These are phyloP conservation scores for Drosophila rellima DNA, from an alignment of 2,888 invertebrate genomes.

Conservation along the genomic window DNA sequence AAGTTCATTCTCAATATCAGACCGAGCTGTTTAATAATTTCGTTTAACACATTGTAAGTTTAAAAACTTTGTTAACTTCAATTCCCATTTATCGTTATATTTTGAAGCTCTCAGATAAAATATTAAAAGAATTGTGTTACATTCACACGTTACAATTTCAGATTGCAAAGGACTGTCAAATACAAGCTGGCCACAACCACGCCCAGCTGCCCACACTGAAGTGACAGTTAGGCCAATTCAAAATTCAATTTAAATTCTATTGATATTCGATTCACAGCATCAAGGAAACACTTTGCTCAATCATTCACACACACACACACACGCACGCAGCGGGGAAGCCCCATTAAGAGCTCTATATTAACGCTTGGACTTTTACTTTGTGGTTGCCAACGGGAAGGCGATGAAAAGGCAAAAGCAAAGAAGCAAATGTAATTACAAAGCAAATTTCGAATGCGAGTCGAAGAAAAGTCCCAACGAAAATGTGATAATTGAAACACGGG, in stretches of 20 bases:
- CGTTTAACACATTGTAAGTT: too few relatives aligned
- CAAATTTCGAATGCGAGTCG: constrained; percentile 26
- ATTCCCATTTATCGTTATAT: too few relatives aligned
- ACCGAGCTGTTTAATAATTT: too few relatives aligned
- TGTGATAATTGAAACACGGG: constrained; percentile 74
- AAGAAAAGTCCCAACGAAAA: constrained; percentile 40
- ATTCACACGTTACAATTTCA: constrained; percentile 7
- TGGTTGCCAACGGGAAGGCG: constrained; percentile 51
- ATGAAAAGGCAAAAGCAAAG: constrained; percentile 46
- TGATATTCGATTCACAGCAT: constrained; percentile 59
- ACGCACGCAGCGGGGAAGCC: constrained; percentile 72
- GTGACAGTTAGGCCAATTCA: constrained; percentile 66
- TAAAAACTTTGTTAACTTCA: too few relatives aligned
- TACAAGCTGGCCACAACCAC: constrained; percentile 55
- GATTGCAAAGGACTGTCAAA: constrained; percentile 55
- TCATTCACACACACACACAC: constrained; percentile 5
- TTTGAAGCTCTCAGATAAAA: too few relatives aligned
- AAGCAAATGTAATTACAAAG: constrained; percentile 68
- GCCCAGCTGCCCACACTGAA: constrained; percentile 45
- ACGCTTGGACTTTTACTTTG: constrained; percentile 59
- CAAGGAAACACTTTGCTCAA: constrained; percentile 20
- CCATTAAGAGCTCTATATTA: constrained; percentile 50
- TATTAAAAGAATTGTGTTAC: constrained; percentile 4
- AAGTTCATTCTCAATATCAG: too few relatives aligned
- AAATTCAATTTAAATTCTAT: constrained; percentile 78